Base-by-base conservation (phyloP, 2,888 invertebrate genomes). In the Latrodectus hesperus region DNA sequence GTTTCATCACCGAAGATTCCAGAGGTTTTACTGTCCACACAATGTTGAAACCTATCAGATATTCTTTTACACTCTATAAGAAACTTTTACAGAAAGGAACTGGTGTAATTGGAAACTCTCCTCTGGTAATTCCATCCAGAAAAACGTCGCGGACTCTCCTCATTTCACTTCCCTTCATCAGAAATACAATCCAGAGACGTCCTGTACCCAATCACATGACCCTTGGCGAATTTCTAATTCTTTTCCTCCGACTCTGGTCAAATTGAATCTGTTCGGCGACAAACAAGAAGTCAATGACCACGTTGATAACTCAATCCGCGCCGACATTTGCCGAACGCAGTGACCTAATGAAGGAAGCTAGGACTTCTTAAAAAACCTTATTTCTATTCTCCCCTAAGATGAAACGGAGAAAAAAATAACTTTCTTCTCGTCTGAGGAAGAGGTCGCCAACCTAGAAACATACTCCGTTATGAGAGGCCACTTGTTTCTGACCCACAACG, bases 361-460 rank as follows among this genome's bases (percentile, higher is more conserved):
- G 38, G 38, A 38, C 38, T 38, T 38, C 8, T 55, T 71, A n/a
- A 73, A 73, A 64, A 82, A 55, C 74, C 74, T 68, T 73, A 80
- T 73, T 80, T 73, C 79, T 80, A 5, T 68, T 17, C 78, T 51
- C 3, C 60, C 38, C 14, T 51, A 60, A 12, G 55, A 71, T 14
- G 68, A 79, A 60, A 71, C 16, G 71, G 67, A 38, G 49, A 67
- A 65, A n/a, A 76, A 76, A 38, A 51, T 17, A 53, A 73, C 81
- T 80, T 76, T 83, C 83, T 83, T 83, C 76, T 71, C 74, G 53
- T 68, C 70, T 55, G 64, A 67, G 52, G 26, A 51, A 52, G 80
- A 86, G 86, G 86, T 86, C 86, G 71, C 60, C 81, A 81, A 22
- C 86, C 86, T 53, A 86, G 80, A 86, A 86, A 86, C 86, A 86